Evolutionary conservation across 2,113 vertebrate species (phyloP).

Genomic region (Apeltes quadracus): DNA sequence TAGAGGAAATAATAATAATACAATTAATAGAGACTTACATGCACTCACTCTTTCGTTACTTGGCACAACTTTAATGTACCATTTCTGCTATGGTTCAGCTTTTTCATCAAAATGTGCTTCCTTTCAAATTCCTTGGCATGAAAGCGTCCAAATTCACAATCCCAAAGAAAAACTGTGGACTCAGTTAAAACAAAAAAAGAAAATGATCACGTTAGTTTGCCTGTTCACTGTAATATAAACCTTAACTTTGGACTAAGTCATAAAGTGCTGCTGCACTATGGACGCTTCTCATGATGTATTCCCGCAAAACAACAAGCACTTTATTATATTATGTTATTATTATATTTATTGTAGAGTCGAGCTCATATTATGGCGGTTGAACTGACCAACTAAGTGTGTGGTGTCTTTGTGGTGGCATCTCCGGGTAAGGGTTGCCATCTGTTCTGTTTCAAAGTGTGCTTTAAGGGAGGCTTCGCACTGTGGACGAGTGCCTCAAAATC

Average conservation of each 20-base stretch:
- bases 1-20: background rate
- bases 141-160: background rate
- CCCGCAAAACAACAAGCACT: conserved; percentile 46
- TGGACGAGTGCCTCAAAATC: conserved; percentile 70
- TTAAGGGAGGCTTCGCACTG: conserved; percentile 68
- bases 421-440: conserved; percentile 73
- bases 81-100: conserved; percentile 8
- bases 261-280: background rate
- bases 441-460: conserved; percentile 75
- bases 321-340: too few relatives aligned
- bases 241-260: background rate
- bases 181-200: background rate
- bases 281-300: conserved; percentile 7
- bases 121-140: background rate
- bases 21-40: background rate
- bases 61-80: conserved; percentile 1
- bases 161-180: background rate
- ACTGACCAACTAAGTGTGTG: conserved; percentile 41
- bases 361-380: conserved; percentile 54
- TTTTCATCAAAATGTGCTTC: conserved; percentile 8
- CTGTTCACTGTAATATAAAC: background rate
- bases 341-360: too few relatives aligned
- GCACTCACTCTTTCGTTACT: background rate
- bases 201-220: too few relatives aligned
- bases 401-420: conserved; percentile 65